Evolutionary conservation across 2,113 vertebrate species (phyloP).

Genomic region (Phylloscopus trochiloides): DNA sequence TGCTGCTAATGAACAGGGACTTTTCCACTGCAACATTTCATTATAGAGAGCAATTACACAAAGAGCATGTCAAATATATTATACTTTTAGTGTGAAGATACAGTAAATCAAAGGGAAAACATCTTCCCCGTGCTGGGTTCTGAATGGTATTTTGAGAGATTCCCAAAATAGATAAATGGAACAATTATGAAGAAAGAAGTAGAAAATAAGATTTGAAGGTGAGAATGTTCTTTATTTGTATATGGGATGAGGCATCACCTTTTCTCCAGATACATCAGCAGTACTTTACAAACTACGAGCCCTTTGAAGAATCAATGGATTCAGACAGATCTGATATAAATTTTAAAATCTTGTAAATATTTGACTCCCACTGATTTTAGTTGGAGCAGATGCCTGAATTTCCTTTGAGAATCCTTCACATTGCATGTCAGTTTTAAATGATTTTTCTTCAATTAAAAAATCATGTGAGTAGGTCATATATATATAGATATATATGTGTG

Average conservation of each 20-base stretch:
- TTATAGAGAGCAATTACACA: background rate
- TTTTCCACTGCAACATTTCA: background rate
- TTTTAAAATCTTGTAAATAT: background rate
- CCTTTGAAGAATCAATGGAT: background rate
- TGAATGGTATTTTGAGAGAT: background rate
- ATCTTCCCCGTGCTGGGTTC: background rate
- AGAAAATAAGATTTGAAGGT: background rate
- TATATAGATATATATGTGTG: no score
- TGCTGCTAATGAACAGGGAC: background rate
- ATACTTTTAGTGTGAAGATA: background rate
- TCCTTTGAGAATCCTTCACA: background rate
- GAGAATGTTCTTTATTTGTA: background rate
- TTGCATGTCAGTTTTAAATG: background rate
- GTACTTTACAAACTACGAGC: background rate
- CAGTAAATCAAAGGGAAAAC: background rate
- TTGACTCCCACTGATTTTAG: background rate
- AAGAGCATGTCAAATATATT: background rate
- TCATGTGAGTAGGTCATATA: background rate
- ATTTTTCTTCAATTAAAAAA: background rate
- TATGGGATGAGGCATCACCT: background rate
- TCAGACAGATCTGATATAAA: background rate
- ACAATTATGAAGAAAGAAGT: background rate
- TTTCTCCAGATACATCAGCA: background rate
- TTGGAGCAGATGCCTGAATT: background rate
- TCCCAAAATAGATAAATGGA: background rate